A percentile compares a stretch with the other conserved stretches of the same genome.
Conservation (phyloP, 1,140 invertebrate species). For the Zophobas morio region DNA sequence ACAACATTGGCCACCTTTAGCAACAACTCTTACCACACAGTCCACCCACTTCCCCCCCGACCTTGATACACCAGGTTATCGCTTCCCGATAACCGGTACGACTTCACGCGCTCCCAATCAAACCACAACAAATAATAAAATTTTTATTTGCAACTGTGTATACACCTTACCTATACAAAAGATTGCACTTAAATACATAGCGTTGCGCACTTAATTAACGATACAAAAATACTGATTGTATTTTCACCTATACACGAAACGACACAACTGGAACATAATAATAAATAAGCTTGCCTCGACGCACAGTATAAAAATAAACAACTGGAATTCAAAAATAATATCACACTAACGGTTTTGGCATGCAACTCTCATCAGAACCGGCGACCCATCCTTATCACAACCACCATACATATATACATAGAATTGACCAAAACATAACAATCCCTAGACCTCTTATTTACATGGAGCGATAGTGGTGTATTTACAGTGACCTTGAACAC, state of each 20-base stretch:
- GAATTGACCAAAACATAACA: conserved; percentile 5
- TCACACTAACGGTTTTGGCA: conserved; percentile 35
- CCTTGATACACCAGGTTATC: too few relatives aligned
- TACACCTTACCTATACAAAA: conserved; percentile 21
- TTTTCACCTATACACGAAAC: neutral
- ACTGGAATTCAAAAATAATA: conserved; percentile 29
- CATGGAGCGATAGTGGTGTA: conserved; percentile 12
- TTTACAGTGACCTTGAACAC: conserved; percentile 27
- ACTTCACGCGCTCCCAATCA: too few relatives aligned
- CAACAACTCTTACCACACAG: too few relatives aligned
- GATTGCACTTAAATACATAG: conserved; percentile 31
- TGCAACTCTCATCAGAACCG: conserved; percentile 15
- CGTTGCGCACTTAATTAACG: neutral
- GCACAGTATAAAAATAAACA: conserved; percentile 31
- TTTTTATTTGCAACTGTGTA: conserved; percentile 17
- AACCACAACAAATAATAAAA: neutral
- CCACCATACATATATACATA: neutral
- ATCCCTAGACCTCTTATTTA: conserved; percentile 39
- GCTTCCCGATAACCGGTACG: too few relatives aligned
- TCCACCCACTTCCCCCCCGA: too few relatives aligned
- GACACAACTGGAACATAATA: conserved; percentile 11
- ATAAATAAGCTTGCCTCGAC: conserved; percentile 10
- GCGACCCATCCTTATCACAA: neutral
- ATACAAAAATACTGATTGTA: conserved; percentile 35
- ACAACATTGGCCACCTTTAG: too few relatives aligned